Percentiles rank a stretch among this genome's conserved stretches.
Conservation (phyloP, 2,888 invertebrate genomes). For the Eudemis profundana region DNA sequence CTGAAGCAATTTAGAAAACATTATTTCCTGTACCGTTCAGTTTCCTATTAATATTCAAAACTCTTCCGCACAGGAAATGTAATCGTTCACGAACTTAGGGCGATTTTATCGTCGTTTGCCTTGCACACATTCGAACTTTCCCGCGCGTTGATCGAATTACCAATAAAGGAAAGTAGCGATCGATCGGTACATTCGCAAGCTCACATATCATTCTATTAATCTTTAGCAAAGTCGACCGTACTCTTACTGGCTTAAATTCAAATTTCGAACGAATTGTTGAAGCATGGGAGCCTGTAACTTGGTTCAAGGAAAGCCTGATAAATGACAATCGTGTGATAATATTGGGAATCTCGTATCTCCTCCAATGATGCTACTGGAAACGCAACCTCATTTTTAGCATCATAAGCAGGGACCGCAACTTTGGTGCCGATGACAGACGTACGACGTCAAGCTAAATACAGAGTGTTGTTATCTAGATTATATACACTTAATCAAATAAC, state of each 20-base stretch:
- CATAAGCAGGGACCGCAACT: too few relatives aligned
- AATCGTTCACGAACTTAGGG: constrained; percentile 5
- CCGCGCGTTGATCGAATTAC: constrained; percentile 31
- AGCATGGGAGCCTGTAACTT: not conserved
- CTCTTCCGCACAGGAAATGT: constrained; percentile 20
- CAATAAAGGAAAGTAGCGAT: constrained; percentile 30
- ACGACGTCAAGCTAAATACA: too few relatives aligned
- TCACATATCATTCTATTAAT: not conserved
- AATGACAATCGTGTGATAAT: constrained; percentile 14
- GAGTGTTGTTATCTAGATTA: too few relatives aligned
- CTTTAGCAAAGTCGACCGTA: constrained; percentile 13
- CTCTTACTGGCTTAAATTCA: not conserved
- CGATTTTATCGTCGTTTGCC: constrained; percentile 13
- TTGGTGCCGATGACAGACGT: too few relatives aligned
- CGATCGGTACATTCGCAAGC: not conserved
- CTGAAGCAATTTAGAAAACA: not conserved
- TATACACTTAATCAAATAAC: too few relatives aligned
- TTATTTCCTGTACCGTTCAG: not conserved
- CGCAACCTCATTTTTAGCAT: not conserved
- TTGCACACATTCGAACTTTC: constrained; percentile 25
- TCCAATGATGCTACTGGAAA: not conserved
- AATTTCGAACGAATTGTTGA: not conserved
- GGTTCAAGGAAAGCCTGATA: constrained; percentile 13
- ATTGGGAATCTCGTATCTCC: not conserved
- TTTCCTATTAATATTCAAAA: constrained; percentile 3